Evolutionary conservation across 2,888 invertebrate genomes (phyloP).

Genomic region (Frankliniella fusca): DNA sequence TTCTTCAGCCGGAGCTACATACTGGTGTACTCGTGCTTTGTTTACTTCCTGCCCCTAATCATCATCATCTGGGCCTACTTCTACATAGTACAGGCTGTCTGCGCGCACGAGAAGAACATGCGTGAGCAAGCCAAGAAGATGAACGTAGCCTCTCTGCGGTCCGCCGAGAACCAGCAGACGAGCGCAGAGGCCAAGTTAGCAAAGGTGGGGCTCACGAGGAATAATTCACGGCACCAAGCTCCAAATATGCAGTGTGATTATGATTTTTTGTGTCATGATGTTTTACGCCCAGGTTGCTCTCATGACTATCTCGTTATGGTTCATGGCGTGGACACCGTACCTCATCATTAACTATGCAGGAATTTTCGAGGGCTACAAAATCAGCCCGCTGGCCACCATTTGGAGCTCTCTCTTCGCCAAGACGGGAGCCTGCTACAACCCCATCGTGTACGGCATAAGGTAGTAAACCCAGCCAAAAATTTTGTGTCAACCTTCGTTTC

Average conservation of each 20-base stretch:
- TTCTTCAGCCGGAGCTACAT: slow-evolving; percentile 76
- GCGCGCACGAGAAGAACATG: slow-evolving; percentile 80
- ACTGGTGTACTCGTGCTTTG: slow-evolving; percentile 70
- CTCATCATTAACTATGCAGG: slow-evolving; percentile 76
- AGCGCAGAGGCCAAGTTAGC: slow-evolving; percentile 84
- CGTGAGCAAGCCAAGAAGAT: slow-evolving; percentile 89
- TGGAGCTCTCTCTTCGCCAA: slow-evolving; percentile 89
- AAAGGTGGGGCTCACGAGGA: slow-evolving; percentile 52
- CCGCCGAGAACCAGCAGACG: slow-evolving; percentile 69
- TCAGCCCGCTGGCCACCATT: slow-evolving; percentile 75
- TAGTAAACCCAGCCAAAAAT: no score
- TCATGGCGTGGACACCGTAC: slow-evolving; percentile 84
- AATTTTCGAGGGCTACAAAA: slow-evolving; percentile 66
- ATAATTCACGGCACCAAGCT: not conserved
- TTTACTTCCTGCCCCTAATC: slow-evolving; percentile 70
- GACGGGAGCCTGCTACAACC: slow-evolving; percentile 85
- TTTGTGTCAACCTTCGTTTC: no score
- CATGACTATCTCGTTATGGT: slow-evolving; percentile 82
- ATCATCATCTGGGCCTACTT: slow-evolving; percentile 82
- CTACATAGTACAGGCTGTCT: slow-evolving; percentile 79
- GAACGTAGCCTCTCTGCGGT: slow-evolving; percentile 84
- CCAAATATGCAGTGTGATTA: not conserved
- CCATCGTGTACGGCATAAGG: slow-evolving; percentile 88
- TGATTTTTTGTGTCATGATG: not conserved
- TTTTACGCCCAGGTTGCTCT: slow-evolving; percentile 61